phyloP scores from a whole-genome alignment of 2,113 vertebrate genomes.

The Meles meles region DNA sequence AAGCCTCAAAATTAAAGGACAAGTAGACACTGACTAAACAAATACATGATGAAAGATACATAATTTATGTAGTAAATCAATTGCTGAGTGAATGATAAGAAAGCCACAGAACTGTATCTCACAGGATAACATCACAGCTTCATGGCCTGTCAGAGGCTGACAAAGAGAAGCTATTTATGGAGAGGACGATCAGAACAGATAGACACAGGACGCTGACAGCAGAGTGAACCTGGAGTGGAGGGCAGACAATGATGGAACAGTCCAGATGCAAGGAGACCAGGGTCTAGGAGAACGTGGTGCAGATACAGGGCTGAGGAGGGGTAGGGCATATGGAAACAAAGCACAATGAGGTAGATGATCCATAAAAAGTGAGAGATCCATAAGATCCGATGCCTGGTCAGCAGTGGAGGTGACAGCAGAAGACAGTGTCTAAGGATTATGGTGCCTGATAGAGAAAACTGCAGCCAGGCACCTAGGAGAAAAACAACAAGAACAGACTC shows the following conservation, averaged over 20 bases:
- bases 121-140: background rate
- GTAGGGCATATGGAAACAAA: background rate
- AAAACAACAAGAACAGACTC: background rate
- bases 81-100: background rate
- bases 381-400: background rate
- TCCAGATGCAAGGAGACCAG: rapidly evolving
- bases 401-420: background rate
- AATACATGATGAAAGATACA: background rate
- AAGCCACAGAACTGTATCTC: background rate
- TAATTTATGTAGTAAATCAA: background rate
- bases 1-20: conserved; percentile 11
- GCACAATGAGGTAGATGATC: background rate
- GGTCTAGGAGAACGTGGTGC: background rate
- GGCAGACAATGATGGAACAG: background rate
- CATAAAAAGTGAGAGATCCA: background rate
- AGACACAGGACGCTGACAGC: background rate
- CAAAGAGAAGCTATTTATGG: background rate
- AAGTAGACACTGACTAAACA: background rate
- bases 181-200: background rate
- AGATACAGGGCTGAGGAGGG: background rate
- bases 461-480: background rate
- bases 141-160: background rate
- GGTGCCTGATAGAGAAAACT: background rate
- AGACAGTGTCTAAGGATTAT: background rate
- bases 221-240: background rate